phyloP scores from a whole-genome alignment of 2,888 invertebrate species.

The Arge pagana region DNA sequence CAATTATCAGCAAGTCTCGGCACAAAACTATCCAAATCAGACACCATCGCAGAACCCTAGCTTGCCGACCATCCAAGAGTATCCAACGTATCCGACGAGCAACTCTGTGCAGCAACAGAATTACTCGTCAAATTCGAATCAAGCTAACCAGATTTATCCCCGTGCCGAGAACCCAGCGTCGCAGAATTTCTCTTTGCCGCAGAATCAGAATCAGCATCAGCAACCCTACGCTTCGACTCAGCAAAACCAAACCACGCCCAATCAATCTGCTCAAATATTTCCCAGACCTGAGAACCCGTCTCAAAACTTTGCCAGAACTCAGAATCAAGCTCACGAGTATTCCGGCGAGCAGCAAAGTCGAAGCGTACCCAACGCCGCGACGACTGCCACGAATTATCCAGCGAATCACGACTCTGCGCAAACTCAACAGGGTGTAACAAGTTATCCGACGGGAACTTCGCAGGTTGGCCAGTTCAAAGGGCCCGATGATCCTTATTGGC shows the following conservation, averaged over 20 bases:
- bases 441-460: slow-evolving; percentile 16
- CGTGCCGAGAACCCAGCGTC: slow-evolving; percentile 38
- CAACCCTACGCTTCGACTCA: slow-evolving; percentile 37
- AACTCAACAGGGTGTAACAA: slow-evolving; percentile 3
- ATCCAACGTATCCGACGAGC: slow-evolving; percentile 39
- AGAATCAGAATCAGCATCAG: slow-evolving; percentile 26
- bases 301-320: slow-evolving; percentile 27
- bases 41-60: slow-evolving; percentile 41
- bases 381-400: slow-evolving; percentile 37
- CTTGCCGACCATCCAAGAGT: slow-evolving; percentile 43
- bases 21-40: slow-evolving; percentile 33
- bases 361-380: slow-evolving; percentile 34
- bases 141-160: slow-evolving; percentile 42
- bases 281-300: slow-evolving; percentile 38
- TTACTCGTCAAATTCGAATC: slow-evolving; percentile 42
- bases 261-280: slow-evolving; percentile 41
- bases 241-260: slow-evolving; percentile 30
- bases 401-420: slow-evolving; percentile 32
- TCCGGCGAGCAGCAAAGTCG: slow-evolving; percentile 38
- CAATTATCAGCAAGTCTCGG: slow-evolving; percentile 46
- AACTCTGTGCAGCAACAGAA: slow-evolving; percentile 40
- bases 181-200: slow-evolving; percentile 34
- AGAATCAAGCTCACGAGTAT: slow-evolving; percentile 42
- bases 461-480: slow-evolving; percentile 41
- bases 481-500: slow-evolving; percentile 52